phyloP scores from a whole-genome alignment of 2,797 vertebrate genomes.

The Streptopelia turtur region DNA sequence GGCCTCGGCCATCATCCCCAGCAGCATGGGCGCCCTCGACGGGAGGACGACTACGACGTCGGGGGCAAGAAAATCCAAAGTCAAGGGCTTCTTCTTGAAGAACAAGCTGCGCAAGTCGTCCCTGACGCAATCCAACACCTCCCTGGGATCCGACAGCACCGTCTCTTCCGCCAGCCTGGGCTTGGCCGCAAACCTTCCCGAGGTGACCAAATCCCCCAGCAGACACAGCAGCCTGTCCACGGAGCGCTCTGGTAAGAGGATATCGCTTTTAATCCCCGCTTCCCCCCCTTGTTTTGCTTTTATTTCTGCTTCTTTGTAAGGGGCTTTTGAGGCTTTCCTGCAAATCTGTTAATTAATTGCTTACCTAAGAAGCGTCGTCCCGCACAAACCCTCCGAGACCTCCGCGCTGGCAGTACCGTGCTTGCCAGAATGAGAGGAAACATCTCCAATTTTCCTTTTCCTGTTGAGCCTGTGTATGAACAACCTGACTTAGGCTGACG shows the following conservation, averaged over 20 bases:
- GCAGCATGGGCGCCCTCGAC: slow-evolving; percentile 80
- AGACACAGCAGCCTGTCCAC: slow-evolving; percentile 91
- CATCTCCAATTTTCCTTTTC: background rate
- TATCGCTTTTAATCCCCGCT: background rate
- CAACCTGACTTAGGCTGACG: accelerated
- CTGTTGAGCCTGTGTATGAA: accelerated
- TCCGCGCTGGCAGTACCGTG: accelerated
- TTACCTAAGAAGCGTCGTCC: background rate
- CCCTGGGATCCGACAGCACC: slow-evolving; percentile 94
- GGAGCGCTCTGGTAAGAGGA: slow-evolving; percentile 86
- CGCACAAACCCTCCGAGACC: accelerated
- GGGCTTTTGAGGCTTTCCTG: background rate
- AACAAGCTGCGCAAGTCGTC: slow-evolving; percentile 91
- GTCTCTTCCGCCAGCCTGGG: slow-evolving; percentile 91
- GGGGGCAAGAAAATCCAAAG: slow-evolving; percentile 88
- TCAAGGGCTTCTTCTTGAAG: slow-evolving; percentile 91
- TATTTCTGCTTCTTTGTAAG: background rate
- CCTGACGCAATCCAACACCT: slow-evolving; percentile 92
- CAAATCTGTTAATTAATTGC: background rate
- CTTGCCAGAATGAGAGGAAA: accelerated
- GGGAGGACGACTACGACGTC: slow-evolving; percentile 85
- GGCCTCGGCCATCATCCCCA: slow-evolving; percentile 85
- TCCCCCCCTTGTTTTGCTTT: accelerated
- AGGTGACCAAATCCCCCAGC: slow-evolving; percentile 80
- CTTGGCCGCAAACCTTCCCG: slow-evolving; percentile 82